phyloP scores from a whole-genome alignment of 2,113 vertebrate species.

The Macaca nemestrina region DNA sequence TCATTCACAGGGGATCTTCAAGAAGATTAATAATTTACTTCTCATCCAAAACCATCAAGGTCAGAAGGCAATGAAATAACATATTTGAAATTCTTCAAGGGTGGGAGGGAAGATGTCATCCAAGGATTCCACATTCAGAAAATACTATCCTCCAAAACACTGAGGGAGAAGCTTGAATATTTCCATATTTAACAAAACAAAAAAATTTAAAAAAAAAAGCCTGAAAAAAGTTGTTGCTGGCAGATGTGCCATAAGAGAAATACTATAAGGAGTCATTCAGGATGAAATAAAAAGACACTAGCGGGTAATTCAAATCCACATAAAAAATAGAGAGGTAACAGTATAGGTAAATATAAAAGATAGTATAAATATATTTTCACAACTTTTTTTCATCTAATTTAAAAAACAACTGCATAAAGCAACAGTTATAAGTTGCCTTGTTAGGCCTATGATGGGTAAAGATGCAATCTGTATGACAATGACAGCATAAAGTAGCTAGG shows the following conservation, averaged over 20 bases:
- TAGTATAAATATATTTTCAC: neutral
- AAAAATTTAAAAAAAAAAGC: no score
- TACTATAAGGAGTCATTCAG: neutral
- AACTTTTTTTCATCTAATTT: neutral
- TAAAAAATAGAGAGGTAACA: neutral
- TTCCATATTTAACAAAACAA: neutral
- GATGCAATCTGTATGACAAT: neutral
- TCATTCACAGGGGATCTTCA: neutral
- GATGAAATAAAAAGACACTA: neutral
- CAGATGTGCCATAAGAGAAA: accelerated
- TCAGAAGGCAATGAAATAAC: neutral
- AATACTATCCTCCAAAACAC: neutral
- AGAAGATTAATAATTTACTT: neutral
- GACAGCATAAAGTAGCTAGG: neutral
- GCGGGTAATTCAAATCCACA: neutral
- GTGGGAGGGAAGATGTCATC: no score
- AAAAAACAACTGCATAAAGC: neutral
- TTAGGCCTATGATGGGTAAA: neutral
- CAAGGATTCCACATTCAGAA: neutral
- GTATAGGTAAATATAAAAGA: neutral
- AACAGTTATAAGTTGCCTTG: neutral
- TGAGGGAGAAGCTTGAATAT: neutral
- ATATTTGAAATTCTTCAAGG: neutral
- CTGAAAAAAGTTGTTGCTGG: neutral
- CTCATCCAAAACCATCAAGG: neutral